phyloP scores from a whole-genome alignment of 1,140 invertebrate species.

The Lasioglossum baleicum region DNA sequence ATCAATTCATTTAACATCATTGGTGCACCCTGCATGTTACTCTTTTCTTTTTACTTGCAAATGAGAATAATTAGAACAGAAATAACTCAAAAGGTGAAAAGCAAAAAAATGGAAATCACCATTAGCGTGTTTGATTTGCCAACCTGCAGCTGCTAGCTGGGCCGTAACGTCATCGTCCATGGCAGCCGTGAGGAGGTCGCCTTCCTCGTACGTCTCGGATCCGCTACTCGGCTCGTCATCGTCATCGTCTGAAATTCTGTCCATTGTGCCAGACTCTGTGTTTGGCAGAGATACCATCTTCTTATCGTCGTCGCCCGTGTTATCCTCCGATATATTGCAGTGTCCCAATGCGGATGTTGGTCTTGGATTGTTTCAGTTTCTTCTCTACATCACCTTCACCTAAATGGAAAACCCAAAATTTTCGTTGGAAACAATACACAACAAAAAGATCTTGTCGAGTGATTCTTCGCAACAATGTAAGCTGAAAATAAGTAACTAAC shows the following conservation, averaged over 20 bases:
- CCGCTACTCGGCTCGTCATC: conserved; percentile 89
- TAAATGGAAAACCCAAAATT: conserved; percentile 11
- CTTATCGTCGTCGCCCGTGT: conserved; percentile 47
- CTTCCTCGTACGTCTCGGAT: conserved; percentile 86
- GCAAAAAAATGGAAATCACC: conserved; percentile 81
- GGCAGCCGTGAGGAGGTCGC: conserved; percentile 88
- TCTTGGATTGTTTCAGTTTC: conserved; percentile 29
- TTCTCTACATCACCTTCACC: conserved; percentile 67
- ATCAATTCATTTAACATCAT: conserved; percentile 38
- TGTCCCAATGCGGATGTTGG: conserved; percentile 35
- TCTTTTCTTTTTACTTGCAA: conserved; percentile 38
- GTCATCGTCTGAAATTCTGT: conserved; percentile 86
- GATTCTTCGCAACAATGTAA: too few relatives aligned
- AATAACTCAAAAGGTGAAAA: conserved; percentile 73
- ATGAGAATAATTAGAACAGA: conserved; percentile 59
- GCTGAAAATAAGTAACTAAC: too few relatives aligned
- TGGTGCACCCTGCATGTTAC: conserved; percentile 43
- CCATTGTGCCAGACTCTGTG: conserved; percentile 71
- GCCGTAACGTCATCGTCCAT: conserved; percentile 97
- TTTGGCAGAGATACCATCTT: conserved; percentile 72
- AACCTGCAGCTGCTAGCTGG: conserved; percentile 95
- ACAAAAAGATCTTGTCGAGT: too few relatives aligned
- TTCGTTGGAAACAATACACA: background rate
- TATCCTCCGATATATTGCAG: conserved; percentile 51
- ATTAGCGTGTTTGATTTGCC: conserved; percentile 81